Conservation (phyloP, 2,797 vertebrate genomes). For the Onychomys arenicola region DNA sequence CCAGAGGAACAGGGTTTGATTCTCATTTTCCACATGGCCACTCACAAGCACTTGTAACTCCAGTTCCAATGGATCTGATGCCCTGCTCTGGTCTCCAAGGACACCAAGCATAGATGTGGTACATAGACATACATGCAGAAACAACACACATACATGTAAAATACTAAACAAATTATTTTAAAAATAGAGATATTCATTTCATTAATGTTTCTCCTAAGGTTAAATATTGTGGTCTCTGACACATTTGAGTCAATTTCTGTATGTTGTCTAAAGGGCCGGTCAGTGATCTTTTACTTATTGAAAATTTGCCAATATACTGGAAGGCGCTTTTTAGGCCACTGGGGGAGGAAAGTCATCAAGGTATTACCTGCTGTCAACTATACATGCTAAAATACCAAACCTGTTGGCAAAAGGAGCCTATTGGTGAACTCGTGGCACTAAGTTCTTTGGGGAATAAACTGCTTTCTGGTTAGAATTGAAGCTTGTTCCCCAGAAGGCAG, state of each 20-base stretch:
- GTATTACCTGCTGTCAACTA: neutral
- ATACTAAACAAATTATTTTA: neutral
- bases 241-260: neutral
- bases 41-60: neutral
- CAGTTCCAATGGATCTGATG: neutral
- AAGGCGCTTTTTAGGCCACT: neutral
- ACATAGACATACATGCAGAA: neutral
- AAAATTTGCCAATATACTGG: neutral
- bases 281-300: neutral
- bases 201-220: neutral
- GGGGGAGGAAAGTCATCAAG: neutral
- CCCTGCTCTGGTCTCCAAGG: neutral
- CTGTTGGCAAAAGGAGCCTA: neutral
- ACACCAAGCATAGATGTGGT: neutral
- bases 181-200: neutral
- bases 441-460: neutral
- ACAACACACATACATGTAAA: neutral
- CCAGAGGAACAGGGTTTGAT: neutral
- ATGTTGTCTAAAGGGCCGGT: neutral
- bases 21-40: neutral
- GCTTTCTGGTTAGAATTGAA: neutral
- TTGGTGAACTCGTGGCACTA: neutral
- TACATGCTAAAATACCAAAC: neutral
- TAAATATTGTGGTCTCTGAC: neutral
- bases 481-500: neutral